Base-by-base conservation (phyloP, 2,797 vertebrate genomes). In the Enteromius radiatus region DNA sequence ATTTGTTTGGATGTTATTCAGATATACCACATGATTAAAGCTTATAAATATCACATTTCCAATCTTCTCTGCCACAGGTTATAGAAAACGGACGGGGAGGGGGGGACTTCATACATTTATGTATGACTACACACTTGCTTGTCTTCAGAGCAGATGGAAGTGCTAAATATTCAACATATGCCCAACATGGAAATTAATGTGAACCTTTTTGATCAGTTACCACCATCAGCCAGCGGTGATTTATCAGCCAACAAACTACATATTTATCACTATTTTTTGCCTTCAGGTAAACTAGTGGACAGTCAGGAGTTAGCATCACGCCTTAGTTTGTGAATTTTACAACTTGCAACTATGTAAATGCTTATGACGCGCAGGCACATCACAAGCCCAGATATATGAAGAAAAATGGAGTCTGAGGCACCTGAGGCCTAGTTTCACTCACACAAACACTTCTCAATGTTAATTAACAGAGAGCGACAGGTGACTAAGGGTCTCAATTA, bases 131-230 rank as follows among this genome's bases (percentile, higher is more conserved):
- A 69, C 59, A 36, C 65, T 84, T 70, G 67, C 56, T 86, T 63
- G 54, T 28, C 70, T 68, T 79, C n/a, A 65, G 71, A 85, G 47
- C 88, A 92, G 90, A 92, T 90, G 89, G 86, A 89, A 87, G 84
- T 88, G 87, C 92, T 93, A 88, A 90, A 93, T 93, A 94, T 93
- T 89, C 87, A 93, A 86, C 65, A 78, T 78, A 75, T 73, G 86
- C 80, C 84, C 73, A 59, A 80, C 86, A 86, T 91, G 85, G 81
- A 90, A 91, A 90, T 87, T 82, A 85, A 87, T 87, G 80, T 76
- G 73, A 80, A 76, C 80, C 73, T 87, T 89, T 92, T 89, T 89
- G 80, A 92, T 92, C 86, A 91, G 85, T 89, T 89, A 80, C 88
- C 88, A 84, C 75, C 45, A 84, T 81, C 78, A 41, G 84, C 88